Evolutionary conservation across 2,888 invertebrate genomes (phyloP), one percentile per base, ranked within the genome.

Genomic region (Eilema caniola): DNA sequence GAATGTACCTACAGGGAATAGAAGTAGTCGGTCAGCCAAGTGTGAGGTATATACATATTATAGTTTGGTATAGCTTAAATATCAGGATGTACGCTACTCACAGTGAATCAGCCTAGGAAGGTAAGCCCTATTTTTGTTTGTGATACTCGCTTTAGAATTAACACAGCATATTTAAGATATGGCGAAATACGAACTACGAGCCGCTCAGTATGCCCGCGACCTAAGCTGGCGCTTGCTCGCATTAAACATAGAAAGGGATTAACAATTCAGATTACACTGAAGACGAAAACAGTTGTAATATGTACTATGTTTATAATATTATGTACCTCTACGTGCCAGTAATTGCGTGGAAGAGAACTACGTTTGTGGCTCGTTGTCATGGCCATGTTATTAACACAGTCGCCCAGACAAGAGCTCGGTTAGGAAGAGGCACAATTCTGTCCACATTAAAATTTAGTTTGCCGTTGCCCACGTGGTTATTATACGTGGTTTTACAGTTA

Each of bases 231-330:
- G 28, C 59, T 33, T 61, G 33, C 53, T 61, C 60, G 57, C 69
- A 60, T 59, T 47, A 66, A 66, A 65, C 65, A 66, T 70, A 62
- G 3, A 65, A 37, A 31, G 33, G 60, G 57, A 70, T 72, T 68
- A 72, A 78, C 61, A 60, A 72, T 78, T 70, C 67, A 77, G 60
- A 61, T 66, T 67, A 56, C 68, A 47, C 33, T 60, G n/a, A 67
- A 62, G 47, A 62, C 56, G 16, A 59, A 66, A 66, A 62, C 28
- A 64, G 64, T 33, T 25, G 56, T 62, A 67, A 62, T 61, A 47
- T 47, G 53, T n/a, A n/a, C n/a, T n/a, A n/a, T n/a, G n/a, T n/a
- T n/a, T n/a, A n/a, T n/a, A n/a, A n/a, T n/a, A n/a, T n/a, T n/a
- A n/a, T n/a, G n/a, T 53, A 61, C n/a, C 20, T 33, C 5, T 62